Evolutionary conservation across 2,888 invertebrate species (phyloP), one percentile per base, ranked within the genome.

Genomic region (Calliphora vomitoria): DNA sequence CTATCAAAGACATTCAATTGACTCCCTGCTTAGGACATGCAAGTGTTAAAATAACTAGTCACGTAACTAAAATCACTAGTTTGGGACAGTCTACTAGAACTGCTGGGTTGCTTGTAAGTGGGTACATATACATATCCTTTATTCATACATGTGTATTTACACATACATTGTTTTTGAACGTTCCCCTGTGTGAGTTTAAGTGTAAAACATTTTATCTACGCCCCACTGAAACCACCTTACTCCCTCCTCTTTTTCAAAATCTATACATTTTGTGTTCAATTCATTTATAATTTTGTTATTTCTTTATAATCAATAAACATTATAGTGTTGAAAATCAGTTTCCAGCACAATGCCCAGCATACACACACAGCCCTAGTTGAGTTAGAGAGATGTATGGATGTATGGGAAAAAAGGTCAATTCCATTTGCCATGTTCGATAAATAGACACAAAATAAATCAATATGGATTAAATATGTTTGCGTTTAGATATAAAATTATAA

Each of bases 281-380:
- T 69, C 82, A 82, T 79, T 75, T 72, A 60, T 75, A 81, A 80
- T 75, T 41, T 69, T 44, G 8, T 35, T 81, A 64, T 68, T 82
- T 38, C 58, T 58, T 75, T 66, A 13, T 68, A 41, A 58, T 60
- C 58, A 75, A 81, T 76, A 71, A 76, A 81, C 44, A 64, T 18
- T 72, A 74, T 41, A 71, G 53, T 55, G 50, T 31, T 53, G 64
- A 71, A 58, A 71, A 78, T 47, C 75, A 47, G 68, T 35, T 71
- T 58, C n/a, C 41, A 55, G 10, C 8, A 47, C 25, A 55, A 55
- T 60, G 31, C 15, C 20, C 20, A 13, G 20, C 1, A 20, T 15
- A 15, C n/a, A 75, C 25, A 25, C 25, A 25, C 13, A 44, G 13
- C 8, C 15, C 41, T 4, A 47, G 20, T 8, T 11, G 10, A 47